phyloP scores from a whole-genome alignment of 1,140 invertebrate species.

The Onthophagus taurus region DNA sequence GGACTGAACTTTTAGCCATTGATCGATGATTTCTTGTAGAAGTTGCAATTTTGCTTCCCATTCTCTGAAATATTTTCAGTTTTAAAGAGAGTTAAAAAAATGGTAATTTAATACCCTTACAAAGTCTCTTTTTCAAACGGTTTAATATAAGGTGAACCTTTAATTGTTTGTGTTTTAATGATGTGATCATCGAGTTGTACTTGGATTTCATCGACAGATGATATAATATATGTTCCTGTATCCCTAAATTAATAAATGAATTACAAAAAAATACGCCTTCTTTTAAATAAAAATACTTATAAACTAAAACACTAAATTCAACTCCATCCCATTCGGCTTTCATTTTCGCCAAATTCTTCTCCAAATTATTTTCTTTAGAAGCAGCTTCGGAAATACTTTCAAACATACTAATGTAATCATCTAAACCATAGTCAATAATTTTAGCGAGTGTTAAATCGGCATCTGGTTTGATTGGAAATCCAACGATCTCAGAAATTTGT shows the following conservation, averaged over 20 bases:
- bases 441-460: slow-evolving; percentile 76
- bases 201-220: slow-evolving; percentile 91
- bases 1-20: slow-evolving; percentile 91
- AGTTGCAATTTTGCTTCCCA: slow-evolving; percentile 72
- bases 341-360: slow-evolving; percentile 86
- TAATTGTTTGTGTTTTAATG: slow-evolving; percentile 95
- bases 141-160: slow-evolving; percentile 93
- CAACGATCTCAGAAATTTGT: slow-evolving; percentile 89
- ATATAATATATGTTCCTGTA: slow-evolving; percentile 84
- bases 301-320: slow-evolving; percentile 66
- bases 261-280: too few relatives aligned
- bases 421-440: slow-evolving; percentile 87
- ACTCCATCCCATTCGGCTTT: slow-evolving; percentile 85
- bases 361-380: slow-evolving; percentile 89
- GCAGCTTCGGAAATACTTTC: slow-evolving; percentile 89
- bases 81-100: too few relatives aligned
- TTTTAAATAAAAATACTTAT: slow-evolving; percentile 47
- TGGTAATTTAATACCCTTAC: too few relatives aligned
- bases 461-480: slow-evolving; percentile 83
- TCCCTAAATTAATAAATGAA: too few relatives aligned
- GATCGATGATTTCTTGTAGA: slow-evolving; percentile 87
- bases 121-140: slow-evolving; percentile 77
- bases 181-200: slow-evolving; percentile 92
- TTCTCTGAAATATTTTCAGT: slow-evolving; percentile 45
- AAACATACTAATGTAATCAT: slow-evolving; percentile 85